Evolutionary conservation across 2,797 vertebrate genomes (phyloP).

Genomic region (Scolopax bukidnonensis): DNA sequence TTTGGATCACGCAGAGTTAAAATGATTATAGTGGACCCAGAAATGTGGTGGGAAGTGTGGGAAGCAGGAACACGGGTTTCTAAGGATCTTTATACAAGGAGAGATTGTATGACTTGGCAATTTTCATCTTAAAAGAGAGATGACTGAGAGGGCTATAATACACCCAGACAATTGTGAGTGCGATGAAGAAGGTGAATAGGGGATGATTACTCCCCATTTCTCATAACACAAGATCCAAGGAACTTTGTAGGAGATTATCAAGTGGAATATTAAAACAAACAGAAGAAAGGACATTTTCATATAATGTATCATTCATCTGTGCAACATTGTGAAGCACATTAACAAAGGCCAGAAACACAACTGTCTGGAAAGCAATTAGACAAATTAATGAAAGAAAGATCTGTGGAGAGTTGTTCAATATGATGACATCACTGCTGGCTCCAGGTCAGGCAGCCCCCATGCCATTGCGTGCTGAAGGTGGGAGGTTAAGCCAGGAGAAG

Average conservation of each 20-base stretch:
- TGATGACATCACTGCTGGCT: constrained; percentile 17
- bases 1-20: background rate
- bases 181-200: constrained; percentile 6
- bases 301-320: constrained; percentile 12
- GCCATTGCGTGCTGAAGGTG: background rate
- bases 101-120: constrained; percentile 60
- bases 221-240: constrained; percentile 50
- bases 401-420: constrained; percentile 34
- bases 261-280: constrained; percentile 46
- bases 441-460: background rate
- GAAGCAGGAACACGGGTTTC: background rate
- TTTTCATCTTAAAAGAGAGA: constrained; percentile 64
- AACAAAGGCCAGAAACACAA: background rate
- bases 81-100: background rate
- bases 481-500: background rate
- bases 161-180: constrained; percentile 37
- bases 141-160: constrained; percentile 62
- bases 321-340: constrained; percentile 14
- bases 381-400: constrained; percentile 62
- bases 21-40: background rate
- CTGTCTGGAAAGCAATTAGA: constrained; percentile 61
- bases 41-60: background rate
- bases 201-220: constrained; percentile 56
- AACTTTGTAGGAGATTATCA: constrained; percentile 51
- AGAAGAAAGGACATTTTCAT: constrained; percentile 58